Evolutionary conservation across 2,113 vertebrate species (phyloP).

Genomic region (Emydocephalus ijimae): DNA sequence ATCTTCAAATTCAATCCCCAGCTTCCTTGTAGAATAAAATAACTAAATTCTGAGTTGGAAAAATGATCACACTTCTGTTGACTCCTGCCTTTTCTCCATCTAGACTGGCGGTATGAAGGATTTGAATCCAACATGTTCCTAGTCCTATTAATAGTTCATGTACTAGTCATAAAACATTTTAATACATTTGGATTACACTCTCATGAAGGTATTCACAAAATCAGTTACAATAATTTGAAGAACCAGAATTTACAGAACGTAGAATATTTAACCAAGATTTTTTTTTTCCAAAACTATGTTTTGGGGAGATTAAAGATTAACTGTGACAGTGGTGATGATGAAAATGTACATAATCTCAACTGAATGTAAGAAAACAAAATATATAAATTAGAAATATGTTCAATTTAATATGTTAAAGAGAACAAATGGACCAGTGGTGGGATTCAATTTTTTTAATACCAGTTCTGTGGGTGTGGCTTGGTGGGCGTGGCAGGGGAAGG

Average conservation of each 20-base stretch:
- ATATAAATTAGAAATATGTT: background rate
- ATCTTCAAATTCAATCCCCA: background rate
- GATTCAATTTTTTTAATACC: too few species aligned
- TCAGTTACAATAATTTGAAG: background rate
- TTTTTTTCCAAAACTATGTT: background rate
- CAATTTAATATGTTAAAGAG: too few species aligned
- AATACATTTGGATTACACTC: background rate
- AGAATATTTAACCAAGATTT: background rate
- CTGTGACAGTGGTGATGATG: background rate
- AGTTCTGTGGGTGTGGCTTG: too few species aligned
- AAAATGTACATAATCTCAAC: background rate
- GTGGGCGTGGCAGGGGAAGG: too few species aligned
- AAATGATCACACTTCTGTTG: background rate
- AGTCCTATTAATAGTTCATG: background rate
- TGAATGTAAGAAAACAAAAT: background rate
- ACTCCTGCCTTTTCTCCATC: background rate
- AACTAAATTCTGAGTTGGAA: background rate
- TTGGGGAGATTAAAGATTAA: background rate
- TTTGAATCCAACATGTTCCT: background rate
- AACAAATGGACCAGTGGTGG: background rate
- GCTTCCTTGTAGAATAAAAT: background rate
- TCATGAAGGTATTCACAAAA: background rate
- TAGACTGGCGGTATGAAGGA: background rate
- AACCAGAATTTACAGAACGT: background rate
- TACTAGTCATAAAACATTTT: background rate